phyloP scores from a whole-genome alignment of 2,888 invertebrate species.

The Zhuqinia jingwanae region DNA sequence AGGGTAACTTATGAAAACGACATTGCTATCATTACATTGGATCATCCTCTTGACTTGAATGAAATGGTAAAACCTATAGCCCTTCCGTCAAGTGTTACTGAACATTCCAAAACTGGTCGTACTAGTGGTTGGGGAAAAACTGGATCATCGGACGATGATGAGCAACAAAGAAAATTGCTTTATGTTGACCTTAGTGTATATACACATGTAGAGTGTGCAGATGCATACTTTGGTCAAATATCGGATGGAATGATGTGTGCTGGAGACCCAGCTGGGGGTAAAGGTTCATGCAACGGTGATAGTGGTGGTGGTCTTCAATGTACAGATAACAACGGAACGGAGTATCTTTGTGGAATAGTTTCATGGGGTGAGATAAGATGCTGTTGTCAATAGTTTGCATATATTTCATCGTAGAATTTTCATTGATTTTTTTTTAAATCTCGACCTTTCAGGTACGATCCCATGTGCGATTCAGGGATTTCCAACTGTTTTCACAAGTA shows the following conservation, averaged over 20 bases:
- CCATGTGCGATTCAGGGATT: slow-evolving; percentile 11
- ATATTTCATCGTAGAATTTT: too few relatives aligned
- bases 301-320: slow-evolving; percentile 81
- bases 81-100: slow-evolving; percentile 21
- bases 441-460: not conserved
- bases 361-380: slow-evolving; percentile 80
- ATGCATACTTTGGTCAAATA: slow-evolving; percentile 24
- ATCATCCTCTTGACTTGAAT: slow-evolving; percentile 76
- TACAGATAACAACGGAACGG: slow-evolving; percentile 79
- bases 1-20: slow-evolving; percentile 79
- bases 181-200: slow-evolving; percentile 79
- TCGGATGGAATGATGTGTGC: slow-evolving; percentile 71
- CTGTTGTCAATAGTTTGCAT: not conserved
- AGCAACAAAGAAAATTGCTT: slow-evolving; percentile 78
- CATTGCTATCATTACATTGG: slow-evolving; percentile 79
- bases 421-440: too few relatives aligned
- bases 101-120: slow-evolving; percentile 75
- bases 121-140: slow-evolving; percentile 80
- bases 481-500: slow-evolving; percentile 46
- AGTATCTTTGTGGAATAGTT: slow-evolving; percentile 81
- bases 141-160: slow-evolving; percentile 78
- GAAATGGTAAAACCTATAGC: slow-evolving; percentile 46
- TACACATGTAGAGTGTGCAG: slow-evolving; percentile 74
- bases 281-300: slow-evolving; percentile 80
- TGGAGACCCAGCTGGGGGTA: not conserved